Base-by-base conservation (phyloP, 2,797 vertebrate species). In the Podargus strigoides region DNA sequence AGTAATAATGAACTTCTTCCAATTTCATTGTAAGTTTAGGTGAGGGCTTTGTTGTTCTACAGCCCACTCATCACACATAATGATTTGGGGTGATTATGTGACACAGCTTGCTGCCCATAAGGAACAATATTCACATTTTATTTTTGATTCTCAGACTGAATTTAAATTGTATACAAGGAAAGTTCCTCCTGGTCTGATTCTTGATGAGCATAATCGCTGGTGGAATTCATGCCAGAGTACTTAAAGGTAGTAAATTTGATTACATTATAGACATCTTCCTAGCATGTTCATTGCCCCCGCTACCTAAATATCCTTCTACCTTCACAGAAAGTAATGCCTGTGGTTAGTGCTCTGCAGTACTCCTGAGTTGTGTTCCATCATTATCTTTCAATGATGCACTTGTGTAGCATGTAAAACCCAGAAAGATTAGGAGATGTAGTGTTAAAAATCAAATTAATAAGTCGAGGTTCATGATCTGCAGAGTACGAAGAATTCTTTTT, bases 211-310 rank as follows among this genome's bases (percentile, higher is more conserved):
- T 56, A 91, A 86, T 69, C 91, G 62, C 58, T 81, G 72, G 85
- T 93, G 39, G 36, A 95, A 88, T 90, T 86, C 42, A 52, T 68
- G 69, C 76, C 85, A 93, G 50, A 27, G 12, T 81, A 78, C n/a
- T 72, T 81, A 90, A 83, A 92, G 50, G 73, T 90, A 55, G 42
- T 55, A 86, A 87, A 72, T 91, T 91, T 60, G 41, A 90, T 84
- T 92, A 46, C 53, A 78, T 90, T 94, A 58, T 80, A 89, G 83
- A 50, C 68, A 74, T 30, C 34, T 83, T 83, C 37, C 34, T 79
- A 55, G 44, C 20, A 63, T 41, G 24, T 12, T 73, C 60, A 32
- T 78, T 89, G 49, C 30, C 22, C 16, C 46, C 75, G 44, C 7
- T 91, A 68, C 26, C 85, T 83, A 73, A 80, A 73, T 49, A 60